These are phyloP conservation scores for Teleogryllus occipitalis DNA, from an alignment of 1,140 invertebrate species.

Conservation along the genomic window DNA sequence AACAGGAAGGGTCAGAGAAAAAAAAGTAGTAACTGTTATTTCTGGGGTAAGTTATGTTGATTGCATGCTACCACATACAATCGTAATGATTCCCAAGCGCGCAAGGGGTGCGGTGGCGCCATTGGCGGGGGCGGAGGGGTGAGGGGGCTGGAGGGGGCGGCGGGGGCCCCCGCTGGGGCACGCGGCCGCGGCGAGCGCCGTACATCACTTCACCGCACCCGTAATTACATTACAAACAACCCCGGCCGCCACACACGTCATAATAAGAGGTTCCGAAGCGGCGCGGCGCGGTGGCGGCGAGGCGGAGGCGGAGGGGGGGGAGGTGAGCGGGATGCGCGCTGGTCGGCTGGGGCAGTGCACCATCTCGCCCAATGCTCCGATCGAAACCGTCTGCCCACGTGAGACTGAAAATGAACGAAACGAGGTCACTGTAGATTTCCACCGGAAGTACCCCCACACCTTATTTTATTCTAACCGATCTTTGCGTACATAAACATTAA, in stretches of 20 bases:
- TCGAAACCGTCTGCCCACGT: too few relatives aligned
- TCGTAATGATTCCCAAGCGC: background rate
- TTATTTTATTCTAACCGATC: too few relatives aligned
- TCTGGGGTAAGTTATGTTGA: background rate
- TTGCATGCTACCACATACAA: constrained; percentile 1
- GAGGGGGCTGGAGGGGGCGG: too few relatives aligned
- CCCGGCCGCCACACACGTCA: background rate
- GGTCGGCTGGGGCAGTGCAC: too few relatives aligned
- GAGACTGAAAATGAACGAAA: too few relatives aligned
- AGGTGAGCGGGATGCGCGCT: too few relatives aligned
- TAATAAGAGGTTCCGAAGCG: constrained; percentile 1
- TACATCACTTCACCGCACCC: background rate
- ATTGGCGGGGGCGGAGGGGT: background rate
- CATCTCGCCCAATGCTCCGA: too few relatives aligned
- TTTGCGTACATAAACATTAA: too few relatives aligned
- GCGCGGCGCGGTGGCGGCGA: background rate
- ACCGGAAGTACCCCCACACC: too few relatives aligned
- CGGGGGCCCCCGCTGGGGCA: too few relatives aligned
- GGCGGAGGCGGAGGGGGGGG: too few relatives aligned
- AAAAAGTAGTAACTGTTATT: background rate
- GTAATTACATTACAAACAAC: background rate
- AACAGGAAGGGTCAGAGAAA: background rate
- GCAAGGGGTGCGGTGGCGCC: background rate
- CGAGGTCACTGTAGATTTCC: too few relatives aligned
- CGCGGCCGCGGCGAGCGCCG: background rate